These are phyloP conservation scores for Hyperoplus immaculatus DNA, from an alignment of 2,797 vertebrate genomes.

Conservation along the genomic window DNA sequence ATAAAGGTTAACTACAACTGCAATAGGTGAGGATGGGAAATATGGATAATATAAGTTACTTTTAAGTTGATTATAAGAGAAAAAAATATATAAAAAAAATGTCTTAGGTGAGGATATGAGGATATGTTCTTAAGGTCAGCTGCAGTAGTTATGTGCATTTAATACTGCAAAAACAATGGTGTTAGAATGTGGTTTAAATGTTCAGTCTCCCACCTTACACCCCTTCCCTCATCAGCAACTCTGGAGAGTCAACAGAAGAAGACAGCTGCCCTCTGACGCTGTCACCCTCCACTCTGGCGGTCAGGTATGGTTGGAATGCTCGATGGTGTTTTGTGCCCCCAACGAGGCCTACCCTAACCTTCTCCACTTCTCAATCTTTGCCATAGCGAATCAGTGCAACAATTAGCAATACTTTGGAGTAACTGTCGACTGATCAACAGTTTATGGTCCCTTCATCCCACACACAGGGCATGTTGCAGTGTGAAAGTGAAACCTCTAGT, in stretches of 20 bases:
- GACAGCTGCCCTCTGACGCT: slow-evolving; percentile 50
- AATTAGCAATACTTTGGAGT: not conserved
- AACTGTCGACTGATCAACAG: not conserved
- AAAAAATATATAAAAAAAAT: not conserved
- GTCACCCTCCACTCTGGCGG: slow-evolving; percentile 67
- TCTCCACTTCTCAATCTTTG: not conserved
- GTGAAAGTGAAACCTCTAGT: too few relatives aligned
- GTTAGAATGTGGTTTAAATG: not conserved
- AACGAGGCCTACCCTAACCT: not conserved
- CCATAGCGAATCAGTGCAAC: not conserved
- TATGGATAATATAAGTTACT: not conserved
- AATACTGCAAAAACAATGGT: slow-evolving; percentile 4
- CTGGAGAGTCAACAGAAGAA: not conserved
- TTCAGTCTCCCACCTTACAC: not conserved
- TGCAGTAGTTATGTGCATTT: slow-evolving; percentile 1
- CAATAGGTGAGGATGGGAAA: not conserved
- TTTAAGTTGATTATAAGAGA: not conserved
- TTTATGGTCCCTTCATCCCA: not conserved
- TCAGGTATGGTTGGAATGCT: slow-evolving; percentile 64
- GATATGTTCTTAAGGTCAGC: not conserved
- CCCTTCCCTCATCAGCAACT: not conserved
- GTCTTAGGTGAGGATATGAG: not conserved
- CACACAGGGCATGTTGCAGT: not conserved
- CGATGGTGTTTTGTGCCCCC: too few relatives aligned
- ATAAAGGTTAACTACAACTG: not conserved